Evolutionary conservation across 2,113 vertebrate species (phyloP), one percentile per base, ranked within the genome.

Genomic region (Bettongia penicillata): DNA sequence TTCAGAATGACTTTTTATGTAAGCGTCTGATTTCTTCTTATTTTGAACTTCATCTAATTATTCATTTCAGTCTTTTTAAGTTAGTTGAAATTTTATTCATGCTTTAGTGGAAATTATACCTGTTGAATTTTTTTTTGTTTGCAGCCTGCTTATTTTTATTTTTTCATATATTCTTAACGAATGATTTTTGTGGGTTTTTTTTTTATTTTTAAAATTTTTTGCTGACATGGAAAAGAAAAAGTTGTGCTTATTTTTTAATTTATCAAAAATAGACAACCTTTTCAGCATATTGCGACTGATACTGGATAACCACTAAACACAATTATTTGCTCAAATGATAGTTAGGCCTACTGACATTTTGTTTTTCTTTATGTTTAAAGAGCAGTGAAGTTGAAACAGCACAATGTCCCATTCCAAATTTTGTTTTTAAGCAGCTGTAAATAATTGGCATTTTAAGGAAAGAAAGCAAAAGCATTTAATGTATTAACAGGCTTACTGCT

Each of bases 401-500:
- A 98, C 98, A 98, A 95, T 98, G 98, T 98, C 98, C 98, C 98
- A 97, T 98, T 99, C 98, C 97, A 98, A 98, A 97, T 96, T 98
- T 98, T 93, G 95, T 97, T 98, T 98, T 97, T 95, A 96, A 89
- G 95, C 98, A 98, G 89, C 77, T 99, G 98, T 98, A 98, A 98
- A 98, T 98, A 98, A 99, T 98, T 98, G 98, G 98, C 98, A 23
- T 98, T 98, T 98, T 98, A 97, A 97, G 97, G 97, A 97, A 97
- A 97, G 93, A 96, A 98, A 98, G 97, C 97, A 98, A 98, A 98
- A 98, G 94, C 95, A 95, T 96, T 96, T 97, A 97, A 96, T 98
- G 98, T 98, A 98, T 98, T 98, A 98, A 98, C 96, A 98, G 98
- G 98, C 98, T 98, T 98, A 98, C 98, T 98, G 98, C 98, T 99